Evolutionary conservation across 2,888 invertebrate species (phyloP).

Genomic region (Euphydryas editha): DNA sequence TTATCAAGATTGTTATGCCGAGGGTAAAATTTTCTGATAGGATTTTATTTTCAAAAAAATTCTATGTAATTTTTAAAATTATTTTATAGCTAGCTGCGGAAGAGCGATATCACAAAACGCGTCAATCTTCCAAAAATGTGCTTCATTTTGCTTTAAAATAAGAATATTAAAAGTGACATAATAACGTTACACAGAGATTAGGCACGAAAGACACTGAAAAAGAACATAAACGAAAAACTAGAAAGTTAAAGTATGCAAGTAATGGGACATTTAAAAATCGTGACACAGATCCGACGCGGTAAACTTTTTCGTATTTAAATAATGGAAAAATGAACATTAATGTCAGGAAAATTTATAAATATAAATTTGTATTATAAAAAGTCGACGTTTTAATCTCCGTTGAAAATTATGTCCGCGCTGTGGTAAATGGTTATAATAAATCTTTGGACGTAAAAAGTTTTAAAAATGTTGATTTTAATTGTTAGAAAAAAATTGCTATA

Average conservation of each 20-base stretch:
- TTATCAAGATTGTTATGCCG: background rate
- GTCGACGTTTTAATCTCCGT: background rate
- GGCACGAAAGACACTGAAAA: no score
- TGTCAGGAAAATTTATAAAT: conserved; percentile 5
- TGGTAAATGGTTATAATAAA: conserved; percentile 1
- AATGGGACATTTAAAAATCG: background rate
- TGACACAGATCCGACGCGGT: background rate
- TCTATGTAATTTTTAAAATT: no score
- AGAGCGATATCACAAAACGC: no score
- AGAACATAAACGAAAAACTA: no score
- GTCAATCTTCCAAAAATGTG: no score
- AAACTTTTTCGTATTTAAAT: background rate
- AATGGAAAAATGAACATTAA: background rate
- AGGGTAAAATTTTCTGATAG: background rate
- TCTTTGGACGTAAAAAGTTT: background rate
- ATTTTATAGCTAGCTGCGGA: no score
- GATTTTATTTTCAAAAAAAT: background rate
- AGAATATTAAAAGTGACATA: no score
- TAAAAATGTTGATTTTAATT: background rate
- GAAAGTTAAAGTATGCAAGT: no score
- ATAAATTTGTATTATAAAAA: background rate
- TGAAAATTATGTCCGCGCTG: conserved; percentile 4
- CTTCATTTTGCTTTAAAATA: no score
- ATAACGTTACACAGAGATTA: no score
- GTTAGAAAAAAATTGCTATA: no score